Evolutionary conservation across 2,113 vertebrate genomes (phyloP), one percentile per base, ranked within the genome.

Genomic region (Erythrocercus mccallii): DNA sequence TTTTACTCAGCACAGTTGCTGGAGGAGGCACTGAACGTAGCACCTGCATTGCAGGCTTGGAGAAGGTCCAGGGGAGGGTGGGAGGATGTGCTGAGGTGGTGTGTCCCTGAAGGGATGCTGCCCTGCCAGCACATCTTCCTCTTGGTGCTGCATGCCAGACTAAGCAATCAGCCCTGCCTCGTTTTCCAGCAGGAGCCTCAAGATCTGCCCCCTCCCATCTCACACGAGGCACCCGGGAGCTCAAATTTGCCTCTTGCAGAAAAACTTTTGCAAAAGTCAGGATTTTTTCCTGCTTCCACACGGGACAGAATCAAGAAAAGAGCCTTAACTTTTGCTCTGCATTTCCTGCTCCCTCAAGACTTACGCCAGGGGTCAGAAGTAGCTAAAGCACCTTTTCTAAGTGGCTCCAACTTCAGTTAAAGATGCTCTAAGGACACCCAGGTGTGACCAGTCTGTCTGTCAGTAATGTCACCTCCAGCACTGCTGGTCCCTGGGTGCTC

Each of bases 21-120:
- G 93, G 86, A 95, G 88, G 84, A 95, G 84, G 35, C 69, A 21
- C 42, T 16, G 92, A 66, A 47, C 6, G 83, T 62, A 77, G 82
- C 94, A 96, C 96, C 96, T 97, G 96, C 96, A 97, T 96, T 97
- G 96, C 96, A 97, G 95, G 50, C 91, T 96, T 95, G 96, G 96
- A 95, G 61, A 35, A 76, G 78, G 81, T 95, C 94, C 94, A 97
- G 37, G 73, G 84, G n/a, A 95, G 90, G 87, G 61, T 42, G 73
- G 84, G n/a, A 95, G 90, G 87, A 61, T 42, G 78, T 85, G 89
- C 57, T 76, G 83, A 28, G 86, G 13, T 84, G 95, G 47, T 79
- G 68, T 79, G 87, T 82, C 91, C 93, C 91, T 50, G 90, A 76
- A 91, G 93, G 71, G 91, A 44, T 64, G 88, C 83, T 88, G 62